A percentile compares a stretch with the other conserved stretches of the same genome.
phyloP scores from a whole-genome alignment of 1,140 invertebrate species.

The Drosophila varians region DNA sequence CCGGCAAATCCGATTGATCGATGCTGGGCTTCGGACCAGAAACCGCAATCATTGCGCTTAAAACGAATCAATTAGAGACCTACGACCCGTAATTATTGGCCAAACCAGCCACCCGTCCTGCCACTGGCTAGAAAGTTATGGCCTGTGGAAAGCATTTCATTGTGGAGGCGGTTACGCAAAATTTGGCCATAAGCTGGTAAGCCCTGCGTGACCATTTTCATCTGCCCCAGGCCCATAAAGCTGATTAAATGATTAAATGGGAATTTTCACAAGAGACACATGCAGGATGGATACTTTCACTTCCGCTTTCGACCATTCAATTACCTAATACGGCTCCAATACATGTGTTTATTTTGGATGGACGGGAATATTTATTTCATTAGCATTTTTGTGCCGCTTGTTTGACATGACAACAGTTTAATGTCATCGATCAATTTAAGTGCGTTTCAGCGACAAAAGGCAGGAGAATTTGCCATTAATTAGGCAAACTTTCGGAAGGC shows the following conservation, averaged over 20 bases:
- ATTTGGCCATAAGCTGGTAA: constrained; percentile 24
- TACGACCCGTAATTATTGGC: constrained; percentile 12
- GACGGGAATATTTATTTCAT: constrained; percentile 23
- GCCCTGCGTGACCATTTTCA: constrained; percentile 21
- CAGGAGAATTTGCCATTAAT: constrained; percentile 73
- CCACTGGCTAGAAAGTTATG: constrained; percentile 19
- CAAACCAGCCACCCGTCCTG: neutral
- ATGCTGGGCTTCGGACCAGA: constrained; percentile 29
- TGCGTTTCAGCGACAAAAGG: constrained; percentile 28
- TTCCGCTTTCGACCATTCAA: neutral
- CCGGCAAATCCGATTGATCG: constrained; percentile 25
- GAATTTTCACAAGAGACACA: neutral
- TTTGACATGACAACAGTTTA: constrained; percentile 62
- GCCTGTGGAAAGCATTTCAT: constrained; percentile 33
- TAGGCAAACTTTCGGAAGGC: constrained; percentile 49
- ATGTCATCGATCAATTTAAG: constrained; percentile 65
- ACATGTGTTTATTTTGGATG: neutral
- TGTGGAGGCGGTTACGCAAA: constrained; percentile 28
- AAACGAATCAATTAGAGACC: constrained; percentile 60
- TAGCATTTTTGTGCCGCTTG: constrained; percentile 17
- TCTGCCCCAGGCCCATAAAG: constrained; percentile 20
- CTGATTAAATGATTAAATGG: constrained; percentile 40
- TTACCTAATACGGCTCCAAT: neutral
- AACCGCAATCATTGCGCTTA: constrained; percentile 56
- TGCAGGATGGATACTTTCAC: no score